Evolutionary conservation across 1,140 invertebrate species (phyloP).

Genomic region (Augochlora pura): DNA sequence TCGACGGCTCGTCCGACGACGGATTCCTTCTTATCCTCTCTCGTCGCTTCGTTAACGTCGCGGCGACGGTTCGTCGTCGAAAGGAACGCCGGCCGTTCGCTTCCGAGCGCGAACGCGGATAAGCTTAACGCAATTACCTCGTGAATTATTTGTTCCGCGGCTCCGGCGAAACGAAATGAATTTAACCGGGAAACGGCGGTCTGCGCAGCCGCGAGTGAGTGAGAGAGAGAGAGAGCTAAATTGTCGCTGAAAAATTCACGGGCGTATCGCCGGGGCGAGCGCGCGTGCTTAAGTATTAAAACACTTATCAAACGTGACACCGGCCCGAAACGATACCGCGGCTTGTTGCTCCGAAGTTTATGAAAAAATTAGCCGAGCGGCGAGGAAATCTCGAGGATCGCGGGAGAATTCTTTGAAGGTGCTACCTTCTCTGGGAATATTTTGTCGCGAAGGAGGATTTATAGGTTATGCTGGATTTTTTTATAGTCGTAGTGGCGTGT

Average conservation of each 20-base stretch:
- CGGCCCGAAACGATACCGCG: background rate
- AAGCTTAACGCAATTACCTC: constrained; percentile 31
- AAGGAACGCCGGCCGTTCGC: constrained; percentile 17
- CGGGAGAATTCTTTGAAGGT: too few species aligned
- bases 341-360: too few species aligned
- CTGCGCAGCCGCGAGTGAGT: too few species aligned
- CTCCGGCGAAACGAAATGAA: constrained; percentile 11
- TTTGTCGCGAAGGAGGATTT: too few species aligned
- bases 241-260: background rate
- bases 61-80: constrained; percentile 8
- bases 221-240: too few species aligned
- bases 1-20: constrained; percentile 8
- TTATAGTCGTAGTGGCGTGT: too few species aligned
- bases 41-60: constrained; percentile 27
- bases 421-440: too few species aligned
- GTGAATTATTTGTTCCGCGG: constrained; percentile 45
- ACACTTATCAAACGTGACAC: background rate
- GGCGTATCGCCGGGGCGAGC: background rate
- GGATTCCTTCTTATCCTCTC: constrained; percentile 29
- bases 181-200: constrained; percentile 29
- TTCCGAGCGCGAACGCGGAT: background rate
- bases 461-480: too few species aligned
- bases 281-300: background rate
- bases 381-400: too few species aligned
- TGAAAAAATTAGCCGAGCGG: too few species aligned